These are phyloP conservation scores for Vannuccia rotundouncinata DNA, from an alignment of 2,888 invertebrate genomes.

Conservation along the genomic window DNA sequence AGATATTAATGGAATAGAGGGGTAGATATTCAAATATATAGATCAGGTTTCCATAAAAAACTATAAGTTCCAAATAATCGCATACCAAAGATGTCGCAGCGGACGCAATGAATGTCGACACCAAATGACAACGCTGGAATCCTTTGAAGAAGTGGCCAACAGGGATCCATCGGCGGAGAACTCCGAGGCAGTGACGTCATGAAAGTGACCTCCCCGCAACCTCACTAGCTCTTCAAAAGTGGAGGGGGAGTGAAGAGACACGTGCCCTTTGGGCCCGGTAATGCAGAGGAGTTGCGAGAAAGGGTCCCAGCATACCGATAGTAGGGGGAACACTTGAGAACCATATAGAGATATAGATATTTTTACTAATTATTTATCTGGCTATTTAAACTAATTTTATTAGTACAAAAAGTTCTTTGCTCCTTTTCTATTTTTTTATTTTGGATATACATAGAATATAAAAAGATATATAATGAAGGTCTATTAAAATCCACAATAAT, in stretches of 20 bases:
- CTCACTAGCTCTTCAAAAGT: conserved; percentile 42
- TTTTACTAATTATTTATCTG: too few species aligned
- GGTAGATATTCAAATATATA: too few species aligned
- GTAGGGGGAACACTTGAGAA: background rate
- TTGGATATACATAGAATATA: too few species aligned
- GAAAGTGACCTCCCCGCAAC: conserved; percentile 58
- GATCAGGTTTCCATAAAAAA: too few species aligned
- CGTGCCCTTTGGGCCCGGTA: background rate
- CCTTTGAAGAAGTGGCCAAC: conserved; percentile 59
- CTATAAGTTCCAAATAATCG: too few species aligned
- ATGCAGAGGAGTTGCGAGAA: background rate
- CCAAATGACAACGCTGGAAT: conserved; percentile 60
- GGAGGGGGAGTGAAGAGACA: background rate
- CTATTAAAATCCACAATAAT: too few species aligned
- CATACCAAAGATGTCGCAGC: conserved; percentile 48
- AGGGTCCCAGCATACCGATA: background rate
- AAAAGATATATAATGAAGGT: too few species aligned
- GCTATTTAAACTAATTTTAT: too few species aligned
- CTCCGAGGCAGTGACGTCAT: conserved; percentile 58
- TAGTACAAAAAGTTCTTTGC: too few species aligned
- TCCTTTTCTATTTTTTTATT: too few species aligned
- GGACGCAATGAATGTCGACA: conserved; percentile 56
- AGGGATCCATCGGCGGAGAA: conserved; percentile 60
- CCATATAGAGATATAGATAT: too few species aligned
- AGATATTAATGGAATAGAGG: too few species aligned